Percentiles rank a stretch among this genome's conserved stretches.
phyloP scores from a whole-genome alignment of 2,797 vertebrate species.

The Rousettus madagascariensis region DNA sequence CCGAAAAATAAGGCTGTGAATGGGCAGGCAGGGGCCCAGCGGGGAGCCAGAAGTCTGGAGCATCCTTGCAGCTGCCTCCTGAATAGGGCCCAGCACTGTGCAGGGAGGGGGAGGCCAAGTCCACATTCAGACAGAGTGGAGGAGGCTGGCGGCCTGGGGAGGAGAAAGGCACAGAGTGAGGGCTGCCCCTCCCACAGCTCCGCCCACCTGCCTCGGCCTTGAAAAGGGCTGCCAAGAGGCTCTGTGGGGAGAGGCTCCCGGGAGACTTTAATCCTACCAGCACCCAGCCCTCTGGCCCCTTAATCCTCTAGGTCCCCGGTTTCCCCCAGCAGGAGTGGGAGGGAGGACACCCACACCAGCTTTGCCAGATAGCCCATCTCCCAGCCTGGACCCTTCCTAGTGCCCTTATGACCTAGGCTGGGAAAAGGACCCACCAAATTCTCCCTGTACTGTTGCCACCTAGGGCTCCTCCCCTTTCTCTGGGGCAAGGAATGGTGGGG shows the following conservation, averaged over 20 bases:
- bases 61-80: constrained; percentile 61
- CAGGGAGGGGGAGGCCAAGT: neutral
- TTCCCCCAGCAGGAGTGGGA: neutral
- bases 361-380: neutral
- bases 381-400: neutral
- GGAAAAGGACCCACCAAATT: neutral
- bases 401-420: neutral
- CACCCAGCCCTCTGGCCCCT: neutral
- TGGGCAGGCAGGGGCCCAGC: constrained; percentile 55
- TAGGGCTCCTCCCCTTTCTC: neutral
- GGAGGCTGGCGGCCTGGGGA: constrained; percentile 41
- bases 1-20: constrained; percentile 41
- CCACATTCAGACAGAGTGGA: constrained; percentile 67
- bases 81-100: constrained; percentile 37
- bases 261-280: constrained; percentile 78
- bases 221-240: constrained; percentile 71
- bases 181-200: neutral
- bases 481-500: neutral
- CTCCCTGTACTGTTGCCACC: neutral
- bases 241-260: constrained; percentile 57
- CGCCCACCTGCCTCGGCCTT: constrained; percentile 75
- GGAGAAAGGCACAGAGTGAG: constrained; percentile 51
- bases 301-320: constrained; percentile 35
- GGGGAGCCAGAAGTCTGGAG: constrained; percentile 68
- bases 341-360: neutral